Conservation (phyloP, 2,797 vertebrate genomes). For the Rhinella marina region DNA sequence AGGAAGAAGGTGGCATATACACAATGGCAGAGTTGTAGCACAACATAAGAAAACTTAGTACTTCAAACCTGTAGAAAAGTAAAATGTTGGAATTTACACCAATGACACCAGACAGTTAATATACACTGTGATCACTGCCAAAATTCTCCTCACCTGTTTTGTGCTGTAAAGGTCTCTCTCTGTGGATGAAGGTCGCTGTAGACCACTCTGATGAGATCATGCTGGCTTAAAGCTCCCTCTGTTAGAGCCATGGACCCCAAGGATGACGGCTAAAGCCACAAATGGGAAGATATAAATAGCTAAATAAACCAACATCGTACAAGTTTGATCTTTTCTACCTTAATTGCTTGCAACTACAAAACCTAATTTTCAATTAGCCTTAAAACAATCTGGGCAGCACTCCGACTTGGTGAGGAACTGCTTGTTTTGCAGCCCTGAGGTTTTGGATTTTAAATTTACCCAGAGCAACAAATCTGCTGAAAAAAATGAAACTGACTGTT, state of each 20-base stretch:
- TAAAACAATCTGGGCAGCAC: background rate
- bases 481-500: background rate
- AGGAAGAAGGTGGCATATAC: conserved; percentile 95
- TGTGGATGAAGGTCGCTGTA: conserved; percentile 97
- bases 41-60: conserved; percentile 96
- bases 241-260: conserved; percentile 97
- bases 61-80: conserved; percentile 86
- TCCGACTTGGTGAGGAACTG: background rate
- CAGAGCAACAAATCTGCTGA: background rate
- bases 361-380: background rate
- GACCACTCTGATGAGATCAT: conserved; percentile 94
- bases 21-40: conserved; percentile 98
- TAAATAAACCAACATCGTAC: background rate
- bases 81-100: background rate
- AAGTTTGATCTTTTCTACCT: background rate
- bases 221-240: conserved; percentile 94
- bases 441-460: background rate
- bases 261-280: conserved; percentile 83
- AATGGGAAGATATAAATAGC: background rate
- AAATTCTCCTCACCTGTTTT: conserved; percentile 85
- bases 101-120: background rate
- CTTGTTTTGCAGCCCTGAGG: background rate
- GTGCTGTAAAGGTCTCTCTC: conserved; percentile 97
- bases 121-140: background rate
- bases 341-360: too few species aligned